phyloP scores from a whole-genome alignment of 30 jellyfish, hydroid and myxozoan species.

The Haliclystus octoradiatus region DNA sequence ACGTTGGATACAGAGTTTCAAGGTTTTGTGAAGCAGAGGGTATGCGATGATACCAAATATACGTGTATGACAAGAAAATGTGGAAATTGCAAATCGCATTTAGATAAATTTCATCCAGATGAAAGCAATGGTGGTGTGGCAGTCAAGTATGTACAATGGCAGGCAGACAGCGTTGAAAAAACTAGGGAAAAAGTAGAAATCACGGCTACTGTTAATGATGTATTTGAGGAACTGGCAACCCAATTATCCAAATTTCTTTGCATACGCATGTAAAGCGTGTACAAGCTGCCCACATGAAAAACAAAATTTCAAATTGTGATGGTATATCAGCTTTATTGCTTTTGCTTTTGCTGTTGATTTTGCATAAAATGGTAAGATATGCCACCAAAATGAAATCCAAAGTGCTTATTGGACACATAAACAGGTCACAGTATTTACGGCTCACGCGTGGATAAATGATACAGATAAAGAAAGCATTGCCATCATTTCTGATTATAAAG shows the following conservation, averaged over 20 bases:
- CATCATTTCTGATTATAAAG: constrained; percentile 27
- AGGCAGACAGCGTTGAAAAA: background rate
- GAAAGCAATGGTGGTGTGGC: background rate
- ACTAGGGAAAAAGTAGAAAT: constrained; percentile 1
- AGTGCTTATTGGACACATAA: constrained; percentile 52
- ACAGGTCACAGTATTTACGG: constrained; percentile 44
- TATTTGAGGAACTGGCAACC: constrained; percentile 3
- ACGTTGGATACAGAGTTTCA: background rate
- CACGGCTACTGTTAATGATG: constrained; percentile 15
- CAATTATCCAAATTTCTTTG: constrained; percentile 19
- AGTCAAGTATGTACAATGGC: constrained; percentile 13
- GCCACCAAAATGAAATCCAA: constrained; percentile 52
- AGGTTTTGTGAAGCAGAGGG: background rate
- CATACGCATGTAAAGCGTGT: constrained; percentile 22
- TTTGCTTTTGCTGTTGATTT: no score
- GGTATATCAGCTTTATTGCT: constrained; percentile 33
- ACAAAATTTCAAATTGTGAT: constrained; percentile 23
- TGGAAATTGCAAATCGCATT: background rate
- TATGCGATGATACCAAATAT: background rate
- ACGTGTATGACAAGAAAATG: constrained; percentile 20
- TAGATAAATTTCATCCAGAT: background rate
- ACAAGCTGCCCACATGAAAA: constrained; percentile 28
- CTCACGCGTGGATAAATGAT: constrained; percentile 35
- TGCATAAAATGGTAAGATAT: constrained; percentile 32
- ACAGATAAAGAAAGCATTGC: constrained; percentile 32